A percentile compares a stretch with the other conserved stretches of the same genome.
Conservation (phyloP, 2,797 vertebrate species). For the Hafferia zeledoni region DNA sequence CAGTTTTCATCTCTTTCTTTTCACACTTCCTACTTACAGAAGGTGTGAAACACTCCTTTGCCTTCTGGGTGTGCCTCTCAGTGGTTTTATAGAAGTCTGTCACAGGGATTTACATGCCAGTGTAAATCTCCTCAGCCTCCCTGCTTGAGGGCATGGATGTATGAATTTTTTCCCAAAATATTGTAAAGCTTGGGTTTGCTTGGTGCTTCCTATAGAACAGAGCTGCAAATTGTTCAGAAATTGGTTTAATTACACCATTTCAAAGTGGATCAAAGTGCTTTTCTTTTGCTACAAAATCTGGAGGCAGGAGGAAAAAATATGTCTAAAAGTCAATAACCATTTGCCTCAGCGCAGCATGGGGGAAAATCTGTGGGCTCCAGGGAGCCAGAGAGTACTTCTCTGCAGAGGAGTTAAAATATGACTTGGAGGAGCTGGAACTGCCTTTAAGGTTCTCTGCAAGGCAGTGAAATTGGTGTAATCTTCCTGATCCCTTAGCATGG, state of each 20-base stretch:
- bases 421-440: neutral
- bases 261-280: neutral
- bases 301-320: neutral
- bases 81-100: conserved; percentile 13
- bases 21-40: neutral
- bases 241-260: conserved; percentile 12
- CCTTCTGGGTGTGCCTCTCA: neutral
- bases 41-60: conserved; percentile 11
- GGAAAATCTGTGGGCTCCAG: neutral
- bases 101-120: neutral
- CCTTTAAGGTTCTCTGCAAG: neutral
- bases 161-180: neutral
- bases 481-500: neutral
- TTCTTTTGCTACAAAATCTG: neutral
- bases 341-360: neutral
- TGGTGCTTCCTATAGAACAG: neutral
- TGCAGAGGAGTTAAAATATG: neutral
- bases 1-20: neutral
- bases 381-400: neutral
- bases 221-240: neutral
- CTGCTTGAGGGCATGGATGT: neutral
- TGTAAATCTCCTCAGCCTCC: conserved; percentile 17
- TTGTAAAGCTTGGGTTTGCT: neutral
- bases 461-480: accelerated
- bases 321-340: neutral